Evolutionary conservation across 2,113 vertebrate species (phyloP), one percentile per base, ranked within the genome.

Genomic region (Apodemus sylvaticus): DNA sequence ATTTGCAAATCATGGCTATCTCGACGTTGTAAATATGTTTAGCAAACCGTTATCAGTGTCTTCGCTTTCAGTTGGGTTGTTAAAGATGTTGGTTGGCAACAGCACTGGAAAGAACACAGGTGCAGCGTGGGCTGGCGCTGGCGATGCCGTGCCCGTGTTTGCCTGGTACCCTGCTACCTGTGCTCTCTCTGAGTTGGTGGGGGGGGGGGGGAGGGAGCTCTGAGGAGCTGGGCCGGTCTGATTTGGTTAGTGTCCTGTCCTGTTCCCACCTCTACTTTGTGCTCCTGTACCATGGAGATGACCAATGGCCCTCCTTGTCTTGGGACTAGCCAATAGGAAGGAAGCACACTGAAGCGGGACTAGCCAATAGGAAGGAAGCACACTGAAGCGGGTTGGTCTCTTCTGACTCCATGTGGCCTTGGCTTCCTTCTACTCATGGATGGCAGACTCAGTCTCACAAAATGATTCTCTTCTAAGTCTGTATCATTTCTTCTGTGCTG

Each of bases 361-460:
- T n/a, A n/a, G n/a, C n/a, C n/a, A n/a, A n/a, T n/a, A n/a, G n/a
- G n/a, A n/a, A n/a, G n/a, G n/a, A n/a, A n/a, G n/a, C n/a, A n/a
- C n/a, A n/a, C n/a, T n/a, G n/a, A n/a, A n/a, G n/a, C n/a, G 6
- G 51, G 6, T 0, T 1, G 39, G 7, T 68, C 66, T 55, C n/a
- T 68, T 76, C 6, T 66, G 91, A 36, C 39, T 76, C 22, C 4
- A 2, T 9, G 31, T 36, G 55, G 70, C 22, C 42, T 64, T 34
- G 85, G 64, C 26, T 53, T 58, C 36, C n/a, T 39, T 24, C 31
- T 73, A n/a, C 19, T 79, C 53, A 88, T 51, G n/a, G 42, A 68
- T 19, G 36, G 60, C 26, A 16, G 42, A 7, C 16, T 13, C 34
- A 9, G 39, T 78, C 45, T 55, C 5, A 53, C 2, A 14, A 1